phyloP scores from a whole-genome alignment of 2,888 invertebrate genomes.

The Lasioglossum vierecki region DNA sequence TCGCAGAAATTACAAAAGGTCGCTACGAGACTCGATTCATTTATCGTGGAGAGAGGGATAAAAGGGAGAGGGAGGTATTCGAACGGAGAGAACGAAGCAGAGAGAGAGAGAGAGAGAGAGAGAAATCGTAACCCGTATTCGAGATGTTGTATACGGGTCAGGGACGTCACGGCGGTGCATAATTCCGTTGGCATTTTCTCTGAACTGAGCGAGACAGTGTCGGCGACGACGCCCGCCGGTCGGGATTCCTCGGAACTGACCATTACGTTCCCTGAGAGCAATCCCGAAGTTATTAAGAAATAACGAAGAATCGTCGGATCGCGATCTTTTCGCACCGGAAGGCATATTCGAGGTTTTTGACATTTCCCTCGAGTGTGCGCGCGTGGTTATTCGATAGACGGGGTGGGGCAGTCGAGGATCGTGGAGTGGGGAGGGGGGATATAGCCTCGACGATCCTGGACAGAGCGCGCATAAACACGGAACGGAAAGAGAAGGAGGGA shows the following conservation, averaged over 20 bases:
- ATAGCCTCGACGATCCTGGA: not conserved
- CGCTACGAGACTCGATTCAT: not conserved
- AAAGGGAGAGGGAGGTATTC: not conserved
- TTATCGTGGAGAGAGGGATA: too few relatives aligned
- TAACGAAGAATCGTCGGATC: conserved; percentile 20
- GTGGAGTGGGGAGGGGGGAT: not conserved
- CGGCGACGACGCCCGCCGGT: conserved; percentile 9
- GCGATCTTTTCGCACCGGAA: conserved; percentile 7
- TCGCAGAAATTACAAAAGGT: not conserved
- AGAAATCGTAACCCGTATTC: not conserved
- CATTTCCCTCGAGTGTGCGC: conserved; percentile 29
- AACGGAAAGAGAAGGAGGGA: not conserved
- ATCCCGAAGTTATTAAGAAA: conserved; percentile 50
- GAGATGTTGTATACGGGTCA: conserved; percentile 34
- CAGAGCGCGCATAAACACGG: not conserved
- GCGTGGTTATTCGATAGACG: not conserved
- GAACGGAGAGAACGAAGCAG: not conserved
- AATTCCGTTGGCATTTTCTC: conserved; percentile 41
- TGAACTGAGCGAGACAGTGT: not conserved
- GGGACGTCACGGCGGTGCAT: conserved; percentile 20
- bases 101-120: not conserved
- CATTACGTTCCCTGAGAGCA: not conserved
- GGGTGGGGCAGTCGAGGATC: not conserved
- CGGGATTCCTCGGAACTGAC: conserved; percentile 32
- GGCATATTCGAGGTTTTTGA: conserved; percentile 25